Conservation (phyloP, 2,113 vertebrate species). For the Amblyornis subalaris region DNA sequence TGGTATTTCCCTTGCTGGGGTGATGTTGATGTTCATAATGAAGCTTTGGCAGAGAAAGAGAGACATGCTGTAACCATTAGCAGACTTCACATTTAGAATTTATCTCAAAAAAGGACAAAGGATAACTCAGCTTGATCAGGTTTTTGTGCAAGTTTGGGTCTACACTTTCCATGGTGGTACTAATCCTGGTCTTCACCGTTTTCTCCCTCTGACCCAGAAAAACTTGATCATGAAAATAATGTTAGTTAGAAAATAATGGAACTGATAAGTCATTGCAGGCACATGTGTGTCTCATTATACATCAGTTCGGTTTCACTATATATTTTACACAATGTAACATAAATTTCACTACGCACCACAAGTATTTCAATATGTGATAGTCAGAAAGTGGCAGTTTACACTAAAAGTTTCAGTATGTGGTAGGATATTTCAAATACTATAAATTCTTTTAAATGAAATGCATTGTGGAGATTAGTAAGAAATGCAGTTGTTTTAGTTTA, state of each 20-base stretch:
- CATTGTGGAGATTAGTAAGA: constrained; percentile 10
- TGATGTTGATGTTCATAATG: background rate
- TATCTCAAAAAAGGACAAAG: constrained; percentile 1
- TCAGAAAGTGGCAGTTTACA: constrained; percentile 64
- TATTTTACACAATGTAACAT: constrained; percentile 70
- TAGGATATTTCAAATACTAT: constrained; percentile 55
- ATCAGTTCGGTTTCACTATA: constrained; percentile 65
- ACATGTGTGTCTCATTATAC: constrained; percentile 63
- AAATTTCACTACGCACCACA: constrained; percentile 62
- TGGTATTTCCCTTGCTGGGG: background rate
- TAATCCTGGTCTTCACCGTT: background rate
- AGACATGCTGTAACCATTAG: constrained; percentile 23
- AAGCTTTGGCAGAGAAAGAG: constrained; percentile 24
- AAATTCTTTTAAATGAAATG: constrained; percentile 48
- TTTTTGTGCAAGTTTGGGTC: background rate
- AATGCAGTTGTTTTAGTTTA: constrained; percentile 36
- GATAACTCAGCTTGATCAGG: background rate
- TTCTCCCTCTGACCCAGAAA: constrained; percentile 50
- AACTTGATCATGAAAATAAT: constrained; percentile 24
- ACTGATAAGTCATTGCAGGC: constrained; percentile 57
- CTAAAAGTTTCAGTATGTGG: constrained; percentile 66
- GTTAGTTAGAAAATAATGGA: constrained; percentile 58
- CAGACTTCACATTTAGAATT: background rate
- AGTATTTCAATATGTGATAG: constrained; percentile 65
- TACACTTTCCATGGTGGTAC: background rate